These are phyloP conservation scores for Campopleginae sp. DNA, from an alignment of 2,888 invertebrate species.

Conservation along the genomic window DNA sequence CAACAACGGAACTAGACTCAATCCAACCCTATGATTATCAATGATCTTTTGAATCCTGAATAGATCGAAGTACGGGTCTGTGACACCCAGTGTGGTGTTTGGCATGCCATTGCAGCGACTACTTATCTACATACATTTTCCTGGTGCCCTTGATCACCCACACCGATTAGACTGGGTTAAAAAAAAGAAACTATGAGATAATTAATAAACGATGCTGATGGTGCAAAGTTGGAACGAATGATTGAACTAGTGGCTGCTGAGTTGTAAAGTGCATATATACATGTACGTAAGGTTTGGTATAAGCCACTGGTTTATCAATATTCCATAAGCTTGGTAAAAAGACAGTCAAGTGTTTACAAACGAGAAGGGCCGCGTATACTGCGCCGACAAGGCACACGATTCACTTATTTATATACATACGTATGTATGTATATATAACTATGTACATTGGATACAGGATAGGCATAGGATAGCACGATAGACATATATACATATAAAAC, in stretches of 20 bases:
- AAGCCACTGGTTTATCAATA: constrained; percentile 78
- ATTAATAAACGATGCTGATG: constrained; percentile 21
- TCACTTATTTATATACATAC: neutral
- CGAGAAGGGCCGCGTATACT: constrained; percentile 57
- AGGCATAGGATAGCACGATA: constrained; percentile 1
- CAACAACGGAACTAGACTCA: too few relatives aligned
- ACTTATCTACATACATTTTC: neutral
- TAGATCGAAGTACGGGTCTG: neutral
- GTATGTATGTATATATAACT: neutral
- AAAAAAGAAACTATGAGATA: constrained; percentile 5
- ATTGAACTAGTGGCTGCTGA: constrained; percentile 47
- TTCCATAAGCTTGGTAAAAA: constrained; percentile 81
- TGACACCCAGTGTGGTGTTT: neutral
- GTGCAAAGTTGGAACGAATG: constrained; percentile 34
- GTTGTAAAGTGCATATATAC: constrained; percentile 38
- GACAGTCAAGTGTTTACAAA: constrained; percentile 80
- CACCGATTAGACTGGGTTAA: neutral
- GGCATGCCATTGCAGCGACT: neutral
- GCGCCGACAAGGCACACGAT: constrained; percentile 74
- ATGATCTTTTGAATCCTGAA: neutral
- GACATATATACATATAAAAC: constrained; percentile 33
- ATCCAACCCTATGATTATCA: neutral
- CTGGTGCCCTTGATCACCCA: neutral
- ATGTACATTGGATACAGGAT: neutral
- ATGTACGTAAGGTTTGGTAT: constrained; percentile 25